Evolutionary conservation across 2,888 invertebrate species (phyloP), one percentile per base, ranked within the genome.

Genomic region (Sinelater perroti): DNA sequence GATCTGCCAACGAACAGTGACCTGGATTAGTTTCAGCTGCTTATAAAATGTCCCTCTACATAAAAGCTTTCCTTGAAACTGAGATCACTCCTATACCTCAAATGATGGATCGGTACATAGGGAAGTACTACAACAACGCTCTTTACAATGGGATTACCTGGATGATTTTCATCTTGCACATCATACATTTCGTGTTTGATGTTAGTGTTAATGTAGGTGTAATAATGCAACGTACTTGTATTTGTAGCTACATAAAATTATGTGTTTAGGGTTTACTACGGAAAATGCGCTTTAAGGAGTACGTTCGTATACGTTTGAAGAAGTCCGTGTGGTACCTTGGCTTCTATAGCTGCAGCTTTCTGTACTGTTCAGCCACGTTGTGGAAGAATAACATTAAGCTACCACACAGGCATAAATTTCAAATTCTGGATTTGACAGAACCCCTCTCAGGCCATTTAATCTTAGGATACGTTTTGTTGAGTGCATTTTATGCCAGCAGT

Each of bases 101-200:
- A 45, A 60, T 73, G 53, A 66, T 76, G 42, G 68, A 70, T 18
- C 70, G 67, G 56, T 70, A 70, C 54, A 57, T 74, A 3, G 75
- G 73, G 7, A 70, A 72, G 62, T 72, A 73, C 59, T 77, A 75
- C 60, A 74, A 73, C 55, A 77, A 76, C 63, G 68, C 71, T 8
- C 61, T 75, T 47, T 74, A 73, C 21, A 78, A 77, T 67, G 75
- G 70, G 31, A 69, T 71, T 36, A 73, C 74, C 8, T 78, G 77
- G 77, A 61, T 75, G 21, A 71, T 75, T 60, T 57, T 72, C 11
- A 60, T 73, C 30, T 76, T 75, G 73, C 66, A 67, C 36, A 33
- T 72, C 36, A 58, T 76, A 31, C 75, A 75, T 54, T 61, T 66
- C 20, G 53, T 69, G 31, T 76, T 76, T 52, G 72, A 74, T 56